These are phyloP conservation scores for Gorsachius magnificus DNA, from an alignment of 2,797 vertebrate species.

Conservation along the genomic window DNA sequence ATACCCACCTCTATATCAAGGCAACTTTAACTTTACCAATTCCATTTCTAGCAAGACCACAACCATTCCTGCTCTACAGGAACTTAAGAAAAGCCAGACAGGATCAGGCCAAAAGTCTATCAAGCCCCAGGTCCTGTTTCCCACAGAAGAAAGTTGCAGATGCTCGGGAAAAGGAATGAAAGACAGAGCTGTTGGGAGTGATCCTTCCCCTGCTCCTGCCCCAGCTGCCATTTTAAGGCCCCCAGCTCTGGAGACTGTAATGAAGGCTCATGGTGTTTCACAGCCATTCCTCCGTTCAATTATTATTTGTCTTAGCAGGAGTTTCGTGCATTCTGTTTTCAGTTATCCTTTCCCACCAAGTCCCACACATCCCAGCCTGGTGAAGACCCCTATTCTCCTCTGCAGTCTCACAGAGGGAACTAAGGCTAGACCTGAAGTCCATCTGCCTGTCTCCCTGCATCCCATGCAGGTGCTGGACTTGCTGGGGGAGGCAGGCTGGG, in stretches of 20 bases:
- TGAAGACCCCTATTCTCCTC: background rate
- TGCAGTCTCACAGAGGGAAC: background rate
- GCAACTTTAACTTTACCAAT: background rate
- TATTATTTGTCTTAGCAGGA: background rate
- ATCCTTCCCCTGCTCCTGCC: background rate
- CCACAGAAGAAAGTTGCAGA: background rate
- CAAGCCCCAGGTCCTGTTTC: background rate
- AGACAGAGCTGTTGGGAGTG: fast-evolving
- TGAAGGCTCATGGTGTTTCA: background rate
- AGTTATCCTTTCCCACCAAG: background rate
- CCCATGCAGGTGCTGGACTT: background rate
- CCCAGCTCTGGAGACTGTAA: fast-evolving
- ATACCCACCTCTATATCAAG: background rate
- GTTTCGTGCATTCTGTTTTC: background rate
- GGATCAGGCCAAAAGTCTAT: background rate
- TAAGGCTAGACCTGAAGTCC: background rate
- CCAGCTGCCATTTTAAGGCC: background rate
- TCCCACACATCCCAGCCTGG: background rate
- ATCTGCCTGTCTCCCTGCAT: background rate
- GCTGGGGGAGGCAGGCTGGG: background rate
- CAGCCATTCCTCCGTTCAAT: background rate
- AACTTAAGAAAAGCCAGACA: background rate
- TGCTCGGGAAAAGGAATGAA: background rate
- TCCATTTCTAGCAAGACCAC: background rate
- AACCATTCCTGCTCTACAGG: background rate